These are phyloP conservation scores for Geodia barretti DNA, from an alignment of 37 sponge, comb jelly and placozoan species.

Conservation along the genomic window DNA sequence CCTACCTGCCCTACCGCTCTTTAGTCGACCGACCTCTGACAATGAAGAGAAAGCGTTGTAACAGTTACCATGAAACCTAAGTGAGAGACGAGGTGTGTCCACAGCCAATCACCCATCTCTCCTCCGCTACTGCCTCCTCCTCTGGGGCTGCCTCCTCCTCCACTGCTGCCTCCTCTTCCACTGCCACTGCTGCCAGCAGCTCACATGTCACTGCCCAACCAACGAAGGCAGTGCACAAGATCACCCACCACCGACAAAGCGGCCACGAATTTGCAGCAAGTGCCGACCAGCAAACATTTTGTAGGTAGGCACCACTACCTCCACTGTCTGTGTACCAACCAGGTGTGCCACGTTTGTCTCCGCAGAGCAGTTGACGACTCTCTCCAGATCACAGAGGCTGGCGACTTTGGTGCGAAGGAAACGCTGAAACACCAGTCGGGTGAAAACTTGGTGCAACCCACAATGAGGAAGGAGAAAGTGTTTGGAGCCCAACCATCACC, in stretches of 20 bases:
- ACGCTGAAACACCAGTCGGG: slow-evolving; percentile 40
- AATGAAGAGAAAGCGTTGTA: not conserved
- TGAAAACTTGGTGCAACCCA: slow-evolving; percentile 45
- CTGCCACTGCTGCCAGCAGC: no score
- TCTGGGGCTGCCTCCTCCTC: no score
- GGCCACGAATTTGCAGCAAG: no score
- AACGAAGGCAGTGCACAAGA: no score
- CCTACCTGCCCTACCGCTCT: no score
- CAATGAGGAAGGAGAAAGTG: slow-evolving; percentile 41
- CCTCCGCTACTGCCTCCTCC: no score
- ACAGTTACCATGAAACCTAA: not conserved
- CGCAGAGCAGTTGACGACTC: slow-evolving; percentile 19
- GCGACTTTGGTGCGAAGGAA: not conserved
- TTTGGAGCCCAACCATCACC: slow-evolving; percentile 6
- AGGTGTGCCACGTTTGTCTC: slow-evolving; percentile 39
- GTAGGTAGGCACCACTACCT: not conserved
- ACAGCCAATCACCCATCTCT: no score
- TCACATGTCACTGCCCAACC: no score
- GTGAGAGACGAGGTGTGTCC: no score
- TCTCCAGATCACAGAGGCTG: slow-evolving; percentile 37
- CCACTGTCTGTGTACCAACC: slow-evolving; percentile 16
- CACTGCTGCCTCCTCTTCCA: no score
- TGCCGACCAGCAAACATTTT: not conserved
- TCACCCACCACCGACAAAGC: no score
- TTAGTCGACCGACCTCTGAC: no score